phyloP scores from a whole-genome alignment of 2,888 invertebrate genomes.

The Cephus pulcher region DNA sequence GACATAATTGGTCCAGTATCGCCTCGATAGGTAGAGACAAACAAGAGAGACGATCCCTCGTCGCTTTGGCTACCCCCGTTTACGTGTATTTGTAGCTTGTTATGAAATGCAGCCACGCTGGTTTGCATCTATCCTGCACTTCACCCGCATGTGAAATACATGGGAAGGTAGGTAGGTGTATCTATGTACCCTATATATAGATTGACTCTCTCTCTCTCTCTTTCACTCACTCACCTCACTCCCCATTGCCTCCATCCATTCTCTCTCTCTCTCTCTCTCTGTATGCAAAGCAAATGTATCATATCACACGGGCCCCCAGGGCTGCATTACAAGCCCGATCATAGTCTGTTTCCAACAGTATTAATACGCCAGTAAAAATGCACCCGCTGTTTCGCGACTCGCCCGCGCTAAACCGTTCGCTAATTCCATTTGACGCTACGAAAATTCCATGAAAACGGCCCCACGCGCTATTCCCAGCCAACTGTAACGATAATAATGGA shows the following conservation, averaged over 20 bases:
- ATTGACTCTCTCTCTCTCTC: conserved; percentile 15
- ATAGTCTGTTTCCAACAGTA: conserved; percentile 57
- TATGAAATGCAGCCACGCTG: conserved; percentile 48
- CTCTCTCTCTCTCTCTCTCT: conserved; percentile 26
- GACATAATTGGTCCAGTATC: conserved; percentile 54
- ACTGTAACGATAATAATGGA: background rate
- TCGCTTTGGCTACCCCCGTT: conserved; percentile 13
- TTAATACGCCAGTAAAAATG: conserved; percentile 60
- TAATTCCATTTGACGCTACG: conserved; percentile 52
- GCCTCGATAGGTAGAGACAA: conserved; percentile 43
- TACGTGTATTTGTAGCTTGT: conserved; percentile 51
- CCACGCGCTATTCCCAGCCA: background rate
- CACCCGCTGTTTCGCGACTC: conserved; percentile 47
- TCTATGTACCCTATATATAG: background rate
- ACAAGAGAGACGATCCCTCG: conserved; percentile 34
- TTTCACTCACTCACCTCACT: conserved; percentile 23
- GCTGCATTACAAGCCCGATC: conserved; percentile 62
- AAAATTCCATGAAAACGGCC: conserved; percentile 11
- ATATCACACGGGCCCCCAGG: conserved; percentile 61
- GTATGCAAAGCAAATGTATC: conserved; percentile 62
- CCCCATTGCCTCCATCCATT: background rate
- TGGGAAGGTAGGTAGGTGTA: background rate
- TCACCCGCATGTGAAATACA: conserved; percentile 10
- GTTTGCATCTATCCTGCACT: conserved; percentile 34
- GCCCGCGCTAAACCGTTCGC: conserved; percentile 47